Percentiles rank a stretch among this genome's conserved stretches.
Evolutionary conservation across 2,797 vertebrate species (phyloP).

Genomic region (Fratercula arctica): DNA sequence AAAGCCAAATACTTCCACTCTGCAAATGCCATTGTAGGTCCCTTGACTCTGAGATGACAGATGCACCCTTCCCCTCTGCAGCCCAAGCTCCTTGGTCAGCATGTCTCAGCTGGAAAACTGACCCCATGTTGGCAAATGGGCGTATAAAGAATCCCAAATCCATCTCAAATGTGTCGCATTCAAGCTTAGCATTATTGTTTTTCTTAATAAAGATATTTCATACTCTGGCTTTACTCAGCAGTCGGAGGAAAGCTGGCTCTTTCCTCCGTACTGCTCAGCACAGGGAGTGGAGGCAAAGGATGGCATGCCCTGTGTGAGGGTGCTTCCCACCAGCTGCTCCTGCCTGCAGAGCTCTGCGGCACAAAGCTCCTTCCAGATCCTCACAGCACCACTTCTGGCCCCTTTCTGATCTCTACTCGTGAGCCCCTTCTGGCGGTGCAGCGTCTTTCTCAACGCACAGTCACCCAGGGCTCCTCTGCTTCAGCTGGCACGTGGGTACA

Average conservation of each 20-base stretch:
- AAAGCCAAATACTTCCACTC: background rate
- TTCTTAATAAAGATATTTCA: background rate
- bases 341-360: background rate
- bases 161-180: background rate
- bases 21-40: background rate
- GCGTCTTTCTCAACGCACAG: rapidly evolving
- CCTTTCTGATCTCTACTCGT: background rate
- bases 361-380: background rate
- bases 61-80: background rate
- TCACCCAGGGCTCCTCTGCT: background rate
- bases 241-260: rapidly evolving
- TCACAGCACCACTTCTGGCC: background rate
- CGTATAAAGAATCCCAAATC: background rate
- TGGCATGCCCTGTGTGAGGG: rapidly evolving
- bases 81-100: background rate
- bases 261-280: rapidly evolving
- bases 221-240: background rate
- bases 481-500: rapidly evolving
- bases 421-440: background rate
- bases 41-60: background rate
- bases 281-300: background rate
- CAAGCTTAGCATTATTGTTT: background rate
- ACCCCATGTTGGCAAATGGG: background rate
- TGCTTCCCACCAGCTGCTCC: background rate
- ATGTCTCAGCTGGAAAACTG: background rate